Base-by-base conservation (phyloP, 2,888 invertebrate species). In the Dermolepida albohirtum region DNA sequence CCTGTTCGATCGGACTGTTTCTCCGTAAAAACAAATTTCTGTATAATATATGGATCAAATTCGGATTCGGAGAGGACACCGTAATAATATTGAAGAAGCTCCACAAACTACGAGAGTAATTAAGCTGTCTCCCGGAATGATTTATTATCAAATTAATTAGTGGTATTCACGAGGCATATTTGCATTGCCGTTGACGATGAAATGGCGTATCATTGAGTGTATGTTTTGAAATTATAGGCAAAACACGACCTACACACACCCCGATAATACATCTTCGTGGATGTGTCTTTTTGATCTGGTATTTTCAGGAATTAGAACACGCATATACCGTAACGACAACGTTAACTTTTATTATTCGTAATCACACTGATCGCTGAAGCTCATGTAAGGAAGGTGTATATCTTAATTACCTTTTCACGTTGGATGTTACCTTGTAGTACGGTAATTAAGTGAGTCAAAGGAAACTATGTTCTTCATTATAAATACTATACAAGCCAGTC, bases 281-380 rank as follows among this genome's bases (percentile, higher is more conserved):
- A 47, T 29, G 12, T 22, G 22, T 44, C 12, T 44, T 43, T 49
- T 17, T 49, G 27, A 47, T 12, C 14, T 47, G 29, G 59, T 59
- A 29, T 47, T 59, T 59, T 59, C 59, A 14, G 47, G 29, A 59
- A 59, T 59, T 27, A 47, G 43, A 59, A 59, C 59, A 47, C 47
- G 59, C 59, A 59, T 47, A 59, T 59, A 34, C 47, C 59, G 59
- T 59, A 34, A 59, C 59, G 47, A 6, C 2, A 34, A 34, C 34
- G 34, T 34, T 34, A 34, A 34, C 2, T 34, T 34, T 34, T 34
- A 34, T 34, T 34, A 34, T 34, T 34, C 6, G 34, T 34, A 34
- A 34, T 34, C 34, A 6, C 10, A 34, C 34, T 6, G 10, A 34
- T 34, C 34, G 6, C 34, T 34, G 1, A 7, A 8, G 10, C 34